Evolutionary conservation across 2,797 vertebrate species (phyloP), one percentile per base, ranked within the genome.

Genomic region (Lophius americanus): DNA sequence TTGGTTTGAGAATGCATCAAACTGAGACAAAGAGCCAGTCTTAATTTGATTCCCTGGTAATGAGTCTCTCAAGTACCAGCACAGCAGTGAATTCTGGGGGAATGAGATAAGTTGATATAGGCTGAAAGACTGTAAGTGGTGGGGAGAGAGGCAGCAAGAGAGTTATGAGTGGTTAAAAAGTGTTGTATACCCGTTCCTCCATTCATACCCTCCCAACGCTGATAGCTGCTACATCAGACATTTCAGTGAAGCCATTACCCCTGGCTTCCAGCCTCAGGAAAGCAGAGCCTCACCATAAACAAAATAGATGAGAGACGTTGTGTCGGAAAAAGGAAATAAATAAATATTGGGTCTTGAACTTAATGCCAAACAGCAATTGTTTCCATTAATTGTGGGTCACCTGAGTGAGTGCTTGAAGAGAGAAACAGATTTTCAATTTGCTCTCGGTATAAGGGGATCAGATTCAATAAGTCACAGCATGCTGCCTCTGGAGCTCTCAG

Each of bases 361-460:
- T 78, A 81, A 91, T 78, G 77, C 85, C 84, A 86, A 90, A 85
- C 83, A 85, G 86, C 85, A 68, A 89, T 87, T 91, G 91, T 93
- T 89, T 90, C 76, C 83, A 92, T 89, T 92, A 92, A 92, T 92
- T 89, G 90, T 79, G 76, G 23, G 23, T 75, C 78, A 79, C 81
- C 73, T 46, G 66, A 85, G 87, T 70, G 80, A 90, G 73, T 70
- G 83, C 75, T 69, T 55, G 61, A 72, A 83, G 82, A 86, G 70
- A 63, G 87, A 85, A 91, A 88, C 84, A 90, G 89, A 90, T 92
- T 93, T 92, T 91, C 92, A 91, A 89, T 94, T 93, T 91, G 88
- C 87, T 89, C 82, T 74, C 74, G 65, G 85, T 81, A 83, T 74
- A 90, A 91, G 77, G 72, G 85, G 88, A 91, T 92, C 89, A 87